phyloP scores from a whole-genome alignment of 1,140 invertebrate species.

The Eumeta japonica region DNA sequence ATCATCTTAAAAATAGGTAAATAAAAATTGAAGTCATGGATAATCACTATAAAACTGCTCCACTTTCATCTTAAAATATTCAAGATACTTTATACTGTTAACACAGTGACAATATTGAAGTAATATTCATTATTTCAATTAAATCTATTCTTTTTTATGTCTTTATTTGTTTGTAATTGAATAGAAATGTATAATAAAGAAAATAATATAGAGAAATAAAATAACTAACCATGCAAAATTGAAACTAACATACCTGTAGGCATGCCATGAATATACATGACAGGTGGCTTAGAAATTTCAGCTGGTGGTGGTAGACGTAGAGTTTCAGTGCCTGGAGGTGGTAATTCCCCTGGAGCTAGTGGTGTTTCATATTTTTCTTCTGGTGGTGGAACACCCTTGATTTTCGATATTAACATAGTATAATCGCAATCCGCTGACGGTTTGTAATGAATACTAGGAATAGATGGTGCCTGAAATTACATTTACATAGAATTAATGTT shows the following conservation, averaged over 20 bases:
- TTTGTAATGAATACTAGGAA: constrained; percentile 72
- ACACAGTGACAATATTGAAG: too few relatives aligned
- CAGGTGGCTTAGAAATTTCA: constrained; percentile 28
- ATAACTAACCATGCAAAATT: background rate
- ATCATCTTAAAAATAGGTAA: too few relatives aligned
- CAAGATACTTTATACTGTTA: too few relatives aligned
- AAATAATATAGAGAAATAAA: too few relatives aligned
- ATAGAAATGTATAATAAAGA: too few relatives aligned
- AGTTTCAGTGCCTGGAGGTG: constrained; percentile 44
- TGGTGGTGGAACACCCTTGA: constrained; percentile 53
- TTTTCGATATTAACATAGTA: constrained; percentile 79
- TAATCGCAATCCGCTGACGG: constrained; percentile 82
- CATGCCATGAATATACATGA: constrained; percentile 27
- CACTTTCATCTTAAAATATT: too few relatives aligned
- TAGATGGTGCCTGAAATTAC: constrained; percentile 59
- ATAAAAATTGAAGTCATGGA: too few relatives aligned
- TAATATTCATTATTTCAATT: too few relatives aligned
- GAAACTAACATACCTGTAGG: constrained; percentile 10
- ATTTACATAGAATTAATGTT: constrained; percentile 47
- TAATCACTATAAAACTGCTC: too few relatives aligned
- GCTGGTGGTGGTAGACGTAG: constrained; percentile 18
- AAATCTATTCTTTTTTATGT: background rate
- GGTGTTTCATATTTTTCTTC: constrained; percentile 18
- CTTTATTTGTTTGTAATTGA: too few relatives aligned
- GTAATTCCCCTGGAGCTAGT: constrained; percentile 29